These are phyloP conservation scores for Pteronura brasiliensis DNA, from an alignment of 2,113 vertebrate species.

Conservation along the genomic window DNA sequence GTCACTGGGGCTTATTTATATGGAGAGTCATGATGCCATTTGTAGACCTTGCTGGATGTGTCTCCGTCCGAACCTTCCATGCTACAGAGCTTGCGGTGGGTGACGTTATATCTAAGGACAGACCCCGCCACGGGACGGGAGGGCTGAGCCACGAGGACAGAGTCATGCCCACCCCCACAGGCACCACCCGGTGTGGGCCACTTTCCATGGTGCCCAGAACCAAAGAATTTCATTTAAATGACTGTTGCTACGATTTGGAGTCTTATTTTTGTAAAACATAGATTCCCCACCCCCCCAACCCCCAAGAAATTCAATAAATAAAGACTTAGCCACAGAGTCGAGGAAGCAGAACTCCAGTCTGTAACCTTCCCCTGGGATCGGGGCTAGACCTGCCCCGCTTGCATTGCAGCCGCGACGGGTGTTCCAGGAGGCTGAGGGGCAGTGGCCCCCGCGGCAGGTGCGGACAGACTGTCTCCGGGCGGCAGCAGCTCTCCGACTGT, in stretches of 20 bases:
- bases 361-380: conserved; percentile 41
- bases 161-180: background rate
- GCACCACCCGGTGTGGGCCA: background rate
- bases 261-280: conserved; percentile 60
- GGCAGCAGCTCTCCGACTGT: conserved; percentile 74
- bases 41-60: accelerated
- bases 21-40: background rate
- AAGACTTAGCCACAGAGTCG: conserved; percentile 81
- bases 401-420: conserved; percentile 70
- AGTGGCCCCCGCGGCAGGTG: conserved; percentile 70
- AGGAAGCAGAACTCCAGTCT: conserved; percentile 76
- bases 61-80: background rate
- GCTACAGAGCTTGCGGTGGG: background rate
- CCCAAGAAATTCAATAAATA: conserved; percentile 84
- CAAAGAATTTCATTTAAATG: conserved; percentile 73
- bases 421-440: conserved; percentile 64
- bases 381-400: conserved; percentile 58
- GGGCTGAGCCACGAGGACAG: background rate
- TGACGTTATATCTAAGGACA: background rate
- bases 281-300: conserved; percentile 1
- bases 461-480: conserved; percentile 74
- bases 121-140: background rate
- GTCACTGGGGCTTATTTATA: background rate
- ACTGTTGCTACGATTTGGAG: conserved; percentile 70
- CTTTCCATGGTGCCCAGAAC: conserved; percentile 55